Evolutionary conservation across 2,888 invertebrate genomes (phyloP).

Genomic region (Tridacna crocea): DNA sequence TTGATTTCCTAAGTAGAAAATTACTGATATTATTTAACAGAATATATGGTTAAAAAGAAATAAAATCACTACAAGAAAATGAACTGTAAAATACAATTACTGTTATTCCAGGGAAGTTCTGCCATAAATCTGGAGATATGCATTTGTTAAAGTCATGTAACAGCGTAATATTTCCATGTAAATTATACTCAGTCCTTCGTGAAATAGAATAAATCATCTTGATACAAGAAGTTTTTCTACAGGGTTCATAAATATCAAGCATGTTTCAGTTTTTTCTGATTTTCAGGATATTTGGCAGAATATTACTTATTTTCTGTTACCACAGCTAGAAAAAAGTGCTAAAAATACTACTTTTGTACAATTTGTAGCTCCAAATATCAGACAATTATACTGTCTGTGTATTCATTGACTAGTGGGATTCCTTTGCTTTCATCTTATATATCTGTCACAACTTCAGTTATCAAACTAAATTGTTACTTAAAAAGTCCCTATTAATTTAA

Average conservation of each 20-base stretch:
- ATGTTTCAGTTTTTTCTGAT: not conserved
- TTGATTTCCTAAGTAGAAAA: too few species aligned
- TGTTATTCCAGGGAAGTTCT: not conserved
- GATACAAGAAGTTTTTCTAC: not conserved
- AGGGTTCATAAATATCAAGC: slow-evolving; percentile 3
- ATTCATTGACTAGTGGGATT: too few species aligned
- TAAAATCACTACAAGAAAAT: slow-evolving; percentile 6
- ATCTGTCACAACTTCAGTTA: too few species aligned
- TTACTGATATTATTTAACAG: not conserved
- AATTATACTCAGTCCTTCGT: not conserved
- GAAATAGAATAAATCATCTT: slow-evolving; percentile 5
- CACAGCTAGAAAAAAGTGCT: too few species aligned
- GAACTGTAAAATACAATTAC: slow-evolving; percentile 6
- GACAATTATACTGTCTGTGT: too few species aligned
- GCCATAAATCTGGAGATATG: not conserved
- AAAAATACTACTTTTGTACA: too few species aligned
- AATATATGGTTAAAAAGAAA: not conserved
- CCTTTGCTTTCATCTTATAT: too few species aligned
- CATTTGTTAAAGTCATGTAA: slow-evolving; percentile 4
- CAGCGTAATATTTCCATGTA: slow-evolving; percentile 5
- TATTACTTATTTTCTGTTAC: not conserved
- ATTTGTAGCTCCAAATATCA: too few species aligned
- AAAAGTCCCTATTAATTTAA: too few species aligned
- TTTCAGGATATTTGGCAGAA: not conserved
- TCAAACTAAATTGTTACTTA: too few species aligned